Evolutionary conservation across 1,140 invertebrate genomes (phyloP).

Genomic region (Sitobion miscanthi): DNA sequence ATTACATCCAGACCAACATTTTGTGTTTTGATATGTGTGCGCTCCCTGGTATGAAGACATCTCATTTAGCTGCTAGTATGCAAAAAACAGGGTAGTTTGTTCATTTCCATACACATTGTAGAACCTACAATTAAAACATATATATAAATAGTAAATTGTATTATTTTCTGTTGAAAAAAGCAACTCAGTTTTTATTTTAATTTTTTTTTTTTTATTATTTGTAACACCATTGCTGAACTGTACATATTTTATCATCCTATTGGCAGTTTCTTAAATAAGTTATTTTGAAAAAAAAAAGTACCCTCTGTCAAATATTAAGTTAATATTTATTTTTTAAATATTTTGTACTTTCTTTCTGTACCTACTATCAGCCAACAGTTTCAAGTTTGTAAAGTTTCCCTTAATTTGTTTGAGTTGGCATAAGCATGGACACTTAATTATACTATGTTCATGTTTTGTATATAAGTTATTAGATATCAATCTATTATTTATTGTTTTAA

Average conservation of each 20-base stretch:
- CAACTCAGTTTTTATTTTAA: neutral
- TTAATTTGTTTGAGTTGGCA: neutral
- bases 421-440: neutral
- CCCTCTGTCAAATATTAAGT: no score
- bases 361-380: no score
- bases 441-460: neutral
- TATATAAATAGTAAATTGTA: no score
- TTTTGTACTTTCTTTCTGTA: no score
- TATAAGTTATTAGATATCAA: no score
- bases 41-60: constrained; percentile 97
- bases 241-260: neutral
- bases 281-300: no score
- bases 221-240: neutral
- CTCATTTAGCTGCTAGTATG: constrained; percentile 83
- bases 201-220: no score
- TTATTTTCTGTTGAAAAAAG: neutral
- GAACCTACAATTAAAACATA: neutral
- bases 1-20: constrained; percentile 73
- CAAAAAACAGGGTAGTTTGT: constrained; percentile 71
- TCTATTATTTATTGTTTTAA: neutral
- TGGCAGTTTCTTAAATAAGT: neutral
- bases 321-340: no score
- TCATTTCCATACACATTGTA: neutral
- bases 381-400: neutral
- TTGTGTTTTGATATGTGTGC: constrained; percentile 88